Percentiles rank a stretch among this genome's conserved stretches.
These are phyloP conservation scores for Dusona sp. DNA, from an alignment of 2,888 invertebrate genomes.

Conservation along the genomic window DNA sequence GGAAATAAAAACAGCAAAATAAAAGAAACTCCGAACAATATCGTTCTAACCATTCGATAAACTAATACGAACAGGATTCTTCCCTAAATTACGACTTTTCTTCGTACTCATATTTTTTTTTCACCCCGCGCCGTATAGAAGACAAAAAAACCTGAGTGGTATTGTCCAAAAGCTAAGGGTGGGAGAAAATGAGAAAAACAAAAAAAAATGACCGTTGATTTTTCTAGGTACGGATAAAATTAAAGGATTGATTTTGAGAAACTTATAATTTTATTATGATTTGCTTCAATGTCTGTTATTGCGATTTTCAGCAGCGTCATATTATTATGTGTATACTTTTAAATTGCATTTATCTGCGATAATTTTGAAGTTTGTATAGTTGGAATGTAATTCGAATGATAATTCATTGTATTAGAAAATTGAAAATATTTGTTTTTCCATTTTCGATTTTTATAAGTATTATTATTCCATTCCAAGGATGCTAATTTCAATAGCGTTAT, in stretches of 20 bases:
- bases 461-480: not conserved
- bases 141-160: not conserved
- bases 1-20: not conserved
- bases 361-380: not conserved
- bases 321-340: too few relatives aligned
- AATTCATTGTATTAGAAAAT: not conserved
- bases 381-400: not conserved
- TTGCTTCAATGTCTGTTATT: not conserved
- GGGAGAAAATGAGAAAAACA: not conserved
- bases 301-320: not conserved
- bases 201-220: not conserved
- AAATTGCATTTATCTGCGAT: too few relatives aligned
- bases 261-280: not conserved
- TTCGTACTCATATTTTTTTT: not conserved
- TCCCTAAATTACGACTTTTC: slow-evolving; percentile 12
- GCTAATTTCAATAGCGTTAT: not conserved
- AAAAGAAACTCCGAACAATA: slow-evolving; percentile 12
- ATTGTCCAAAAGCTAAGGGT: not conserved
- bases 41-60: not conserved
- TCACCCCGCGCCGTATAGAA: not conserved
- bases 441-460: not conserved
- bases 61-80: slow-evolving; percentile 19
- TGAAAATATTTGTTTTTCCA: not conserved
- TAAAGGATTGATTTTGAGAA: not conserved
- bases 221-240: too few relatives aligned